Evolutionary conservation across 2,797 vertebrate genomes (phyloP).

Genomic region (Pelochelys cantorii): DNA sequence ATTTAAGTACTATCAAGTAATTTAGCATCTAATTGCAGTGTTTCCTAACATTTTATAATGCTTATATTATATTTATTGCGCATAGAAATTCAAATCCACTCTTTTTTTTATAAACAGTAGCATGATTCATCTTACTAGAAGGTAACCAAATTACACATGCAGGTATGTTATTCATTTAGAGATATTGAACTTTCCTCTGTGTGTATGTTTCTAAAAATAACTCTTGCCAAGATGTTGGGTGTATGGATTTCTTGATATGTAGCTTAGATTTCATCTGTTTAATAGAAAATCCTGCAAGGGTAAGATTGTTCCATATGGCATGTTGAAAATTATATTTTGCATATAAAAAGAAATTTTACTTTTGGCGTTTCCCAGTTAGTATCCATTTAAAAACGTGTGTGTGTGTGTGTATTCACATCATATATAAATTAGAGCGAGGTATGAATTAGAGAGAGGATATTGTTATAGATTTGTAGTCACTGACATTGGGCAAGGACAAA

Average conservation of each 20-base stretch:
- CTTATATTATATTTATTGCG: neutral
- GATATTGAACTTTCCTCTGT: conserved; percentile 31
- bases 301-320: neutral
- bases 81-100: conserved; percentile 27
- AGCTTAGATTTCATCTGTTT: neutral
- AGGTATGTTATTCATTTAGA: conserved; percentile 7
- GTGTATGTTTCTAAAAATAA: conserved; percentile 24
- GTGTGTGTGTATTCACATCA: neutral
- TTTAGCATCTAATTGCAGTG: conserved; percentile 57
- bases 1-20: conserved; percentile 45
- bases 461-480: neutral
- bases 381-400: neutral
- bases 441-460: neutral
- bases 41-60: conserved; percentile 37
- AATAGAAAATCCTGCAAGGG: neutral
- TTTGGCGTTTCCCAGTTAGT: neutral
- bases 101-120: conserved; percentile 6
- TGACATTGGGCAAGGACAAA: neutral
- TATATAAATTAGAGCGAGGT: neutral
- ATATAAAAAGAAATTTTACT: neutral
- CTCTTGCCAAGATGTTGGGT: neutral
- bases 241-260: neutral
- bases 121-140: conserved; percentile 39
- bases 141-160: conserved; percentile 16
- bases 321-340: neutral